phyloP scores from a whole-genome alignment of 2,113 vertebrate genomes.

The Heterocephalus glaber region DNA sequence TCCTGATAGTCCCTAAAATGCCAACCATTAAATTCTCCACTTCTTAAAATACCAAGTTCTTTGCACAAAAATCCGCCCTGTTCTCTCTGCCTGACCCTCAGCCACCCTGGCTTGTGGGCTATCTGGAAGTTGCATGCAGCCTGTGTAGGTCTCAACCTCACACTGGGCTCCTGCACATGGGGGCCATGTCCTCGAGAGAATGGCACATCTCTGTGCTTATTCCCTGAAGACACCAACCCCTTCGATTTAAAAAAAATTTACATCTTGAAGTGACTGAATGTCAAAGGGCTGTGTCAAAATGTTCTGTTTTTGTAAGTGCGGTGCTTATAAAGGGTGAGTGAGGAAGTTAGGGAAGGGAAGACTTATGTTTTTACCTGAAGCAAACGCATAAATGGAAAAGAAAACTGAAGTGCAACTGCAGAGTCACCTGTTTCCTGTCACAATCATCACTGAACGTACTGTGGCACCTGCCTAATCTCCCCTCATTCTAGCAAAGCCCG shows the following conservation, averaged over 20 bases:
- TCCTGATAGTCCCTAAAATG: neutral
- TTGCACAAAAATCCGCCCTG: neutral
- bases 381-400: neutral
- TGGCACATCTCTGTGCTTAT: neutral
- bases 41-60: conserved; percentile 38
- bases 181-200: too few species aligned
- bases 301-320: conserved; percentile 17
- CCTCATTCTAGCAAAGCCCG: neutral
- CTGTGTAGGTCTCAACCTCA: neutral
- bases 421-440: neutral
- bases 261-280: conserved; percentile 32
- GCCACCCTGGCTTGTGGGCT: neutral
- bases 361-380: neutral
- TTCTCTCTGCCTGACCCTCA: neutral
- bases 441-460: too few species aligned
- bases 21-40: neutral
- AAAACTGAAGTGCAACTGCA: neutral
- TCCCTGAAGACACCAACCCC: neutral
- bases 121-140: neutral
- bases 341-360: neutral
- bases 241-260: neutral
- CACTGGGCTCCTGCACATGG: accelerated
- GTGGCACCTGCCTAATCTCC: neutral
- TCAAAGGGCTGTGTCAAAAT: conserved; percentile 49
- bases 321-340: neutral